Base-by-base conservation (phyloP, 2,888 invertebrate species). In the Zaprionus lineosus region DNA sequence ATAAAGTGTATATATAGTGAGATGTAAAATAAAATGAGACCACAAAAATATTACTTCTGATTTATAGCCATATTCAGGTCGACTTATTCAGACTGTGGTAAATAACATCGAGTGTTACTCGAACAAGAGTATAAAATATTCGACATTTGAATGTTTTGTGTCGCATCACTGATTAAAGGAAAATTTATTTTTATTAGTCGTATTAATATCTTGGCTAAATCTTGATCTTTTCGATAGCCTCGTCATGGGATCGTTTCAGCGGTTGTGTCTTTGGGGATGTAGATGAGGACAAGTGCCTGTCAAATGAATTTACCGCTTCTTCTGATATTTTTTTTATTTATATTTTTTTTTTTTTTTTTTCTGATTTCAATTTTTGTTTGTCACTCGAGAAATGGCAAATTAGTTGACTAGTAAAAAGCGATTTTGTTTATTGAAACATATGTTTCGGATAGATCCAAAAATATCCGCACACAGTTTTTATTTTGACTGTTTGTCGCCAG, bases 401-500 rank as follows among this genome's bases (percentile, higher is more conserved):
- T 59, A 37, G 55, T 34, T 31, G 46, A 33, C 37, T 24, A 31
- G 24, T 8, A 29, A 29, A 15, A 28, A 44, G 28, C 29, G 24
- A 7, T 52, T 41, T 51, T 41, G 47, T 37, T 47, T 28, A 18
- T 24, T 6, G 24, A 24, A 24, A 24, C 24, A 24, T 24, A n/a
- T 24, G 24, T 24, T 24, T 24, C 18, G 41, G 5, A 26, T 41
- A 9, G 9, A 21, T 56, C 33, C 44, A 39, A 33, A 33, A 43
- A 39, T 12, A 36, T 28, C 8, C 18, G 11, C 15, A 58, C 6
- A 18, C 15, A 43, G 24, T 26, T 8, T 16, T 8, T 31, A 43
- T 43, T 46, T 43, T 19, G 34, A 46, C 8, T 40, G 34, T 29
- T 52, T 53, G 64, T 63, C 64, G 53, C 37, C 53, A 21, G 47